Evolutionary conservation across 2,113 vertebrate genomes (phyloP).

Genomic region (Cebus imitator): DNA sequence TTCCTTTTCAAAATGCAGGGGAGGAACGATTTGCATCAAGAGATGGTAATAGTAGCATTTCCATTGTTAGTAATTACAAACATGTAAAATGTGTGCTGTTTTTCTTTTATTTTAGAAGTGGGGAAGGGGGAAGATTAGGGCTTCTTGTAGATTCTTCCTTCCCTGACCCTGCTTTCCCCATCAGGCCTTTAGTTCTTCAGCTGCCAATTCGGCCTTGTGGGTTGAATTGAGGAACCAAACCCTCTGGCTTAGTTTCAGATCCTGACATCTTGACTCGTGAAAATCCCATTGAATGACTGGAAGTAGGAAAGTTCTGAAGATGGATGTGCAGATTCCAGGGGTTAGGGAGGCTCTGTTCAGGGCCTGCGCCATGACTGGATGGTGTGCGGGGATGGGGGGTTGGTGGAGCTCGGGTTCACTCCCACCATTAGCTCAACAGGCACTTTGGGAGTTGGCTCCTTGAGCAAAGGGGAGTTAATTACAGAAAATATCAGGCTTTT

Average conservation of each 20-base stretch:
- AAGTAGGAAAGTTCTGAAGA: not conserved
- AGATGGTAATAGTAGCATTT: not conserved
- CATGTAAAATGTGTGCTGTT: not conserved
- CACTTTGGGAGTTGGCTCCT: not conserved
- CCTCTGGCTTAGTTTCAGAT: not conserved
- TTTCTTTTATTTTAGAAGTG: not conserved
- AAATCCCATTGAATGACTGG: not conserved
- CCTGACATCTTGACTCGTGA: not conserved
- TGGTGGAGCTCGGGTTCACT: not conserved
- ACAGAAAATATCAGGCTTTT: conserved; percentile 43
- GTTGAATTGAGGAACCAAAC: not conserved
- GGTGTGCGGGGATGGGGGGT: not conserved
- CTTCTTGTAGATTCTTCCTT: not conserved
- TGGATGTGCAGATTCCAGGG: not conserved
- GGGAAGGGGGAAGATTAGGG: too few relatives aligned
- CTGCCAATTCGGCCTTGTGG: not conserved
- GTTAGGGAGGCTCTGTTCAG: not conserved
- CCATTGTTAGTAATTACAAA: not conserved
- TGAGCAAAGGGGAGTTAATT: conserved; percentile 61
- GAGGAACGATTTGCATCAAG: not conserved
- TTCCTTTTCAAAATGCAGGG: conserved; percentile 22
- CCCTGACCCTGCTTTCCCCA: not conserved
- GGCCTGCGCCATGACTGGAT: not conserved
- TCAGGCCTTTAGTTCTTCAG: not conserved
- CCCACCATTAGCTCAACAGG: not conserved